These are phyloP conservation scores for Kryptolebias ocellatus DNA, from an alignment of 2,797 vertebrate species.

Conservation along the genomic window DNA sequence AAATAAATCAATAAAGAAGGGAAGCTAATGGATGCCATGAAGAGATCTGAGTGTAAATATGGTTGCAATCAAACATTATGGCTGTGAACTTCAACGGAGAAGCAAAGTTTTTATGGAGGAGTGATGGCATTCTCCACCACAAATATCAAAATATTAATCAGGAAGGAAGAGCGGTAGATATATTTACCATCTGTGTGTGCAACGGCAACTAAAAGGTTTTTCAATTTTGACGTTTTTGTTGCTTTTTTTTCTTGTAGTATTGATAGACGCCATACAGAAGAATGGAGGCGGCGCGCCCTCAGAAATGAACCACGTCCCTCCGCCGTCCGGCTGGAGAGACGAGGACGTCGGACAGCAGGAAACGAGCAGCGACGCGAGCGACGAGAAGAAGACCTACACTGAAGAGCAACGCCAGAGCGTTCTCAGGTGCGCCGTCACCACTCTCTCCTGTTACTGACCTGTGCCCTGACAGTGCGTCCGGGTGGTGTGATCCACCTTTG, in stretches of 20 bases:
- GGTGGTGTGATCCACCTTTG: no score
- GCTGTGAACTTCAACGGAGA: no score
- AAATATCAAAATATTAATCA: no score
- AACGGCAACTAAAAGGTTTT: no score
- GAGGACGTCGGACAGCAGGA: conserved; percentile 69
- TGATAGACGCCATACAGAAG: conserved; percentile 88
- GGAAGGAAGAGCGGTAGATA: no score
- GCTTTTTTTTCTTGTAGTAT: conserved; percentile 72
- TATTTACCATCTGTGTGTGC: background rate
- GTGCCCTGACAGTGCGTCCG: no score
- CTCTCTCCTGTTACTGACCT: background rate
- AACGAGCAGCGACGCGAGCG: conserved; percentile 39
- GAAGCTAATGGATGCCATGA: no score
- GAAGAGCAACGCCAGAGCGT: conserved; percentile 92
- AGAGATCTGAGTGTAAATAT: background rate
- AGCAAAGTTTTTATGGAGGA: no score
- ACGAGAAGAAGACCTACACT: conserved; percentile 87
- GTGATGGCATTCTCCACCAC: no score
- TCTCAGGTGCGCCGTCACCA: conserved; percentile 79
- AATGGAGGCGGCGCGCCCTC: conserved; percentile 78
- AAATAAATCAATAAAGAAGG: background rate
- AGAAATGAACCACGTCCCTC: conserved; percentile 73
- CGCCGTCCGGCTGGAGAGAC: conserved; percentile 82
- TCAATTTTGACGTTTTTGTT: conserved; percentile 5
- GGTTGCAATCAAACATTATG: background rate